Conservation (phyloP, 2,113 vertebrate genomes). For the Glaucidium brasilianum region DNA sequence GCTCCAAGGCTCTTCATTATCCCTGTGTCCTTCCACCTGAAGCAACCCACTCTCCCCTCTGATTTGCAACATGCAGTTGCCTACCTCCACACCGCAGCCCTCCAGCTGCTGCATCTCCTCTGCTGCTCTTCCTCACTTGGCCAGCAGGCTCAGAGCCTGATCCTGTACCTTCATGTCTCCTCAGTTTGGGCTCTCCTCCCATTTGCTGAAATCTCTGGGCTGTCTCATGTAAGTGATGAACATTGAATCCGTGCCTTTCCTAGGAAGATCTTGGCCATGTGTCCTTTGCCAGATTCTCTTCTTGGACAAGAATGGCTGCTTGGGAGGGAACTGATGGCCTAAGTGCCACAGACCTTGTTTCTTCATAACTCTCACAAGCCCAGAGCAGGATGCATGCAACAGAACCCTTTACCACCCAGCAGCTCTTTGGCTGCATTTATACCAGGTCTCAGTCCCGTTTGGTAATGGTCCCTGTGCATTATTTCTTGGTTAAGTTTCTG, state of each 20-base stretch:
- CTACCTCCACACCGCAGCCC: not conserved
- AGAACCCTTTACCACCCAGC: not conserved
- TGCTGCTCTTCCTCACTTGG: not conserved
- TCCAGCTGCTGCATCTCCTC: not conserved
- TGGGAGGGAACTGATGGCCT: not conserved
- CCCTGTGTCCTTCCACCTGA: not conserved
- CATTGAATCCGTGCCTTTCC: not conserved
- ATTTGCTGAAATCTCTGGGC: not conserved
- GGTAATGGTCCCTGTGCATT: not conserved
- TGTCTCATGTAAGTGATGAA: not conserved
- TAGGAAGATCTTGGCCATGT: not conserved
- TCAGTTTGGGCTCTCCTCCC: not conserved
- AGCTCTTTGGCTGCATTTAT: not conserved
- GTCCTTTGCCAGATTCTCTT: not conserved
- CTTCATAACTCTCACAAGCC: not conserved
- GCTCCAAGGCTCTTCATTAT: not conserved
- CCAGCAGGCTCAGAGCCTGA: not conserved
- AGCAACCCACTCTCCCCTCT: not conserved
- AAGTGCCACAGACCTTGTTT: not conserved
- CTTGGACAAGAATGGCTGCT: not conserved
- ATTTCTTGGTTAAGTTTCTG: not conserved
- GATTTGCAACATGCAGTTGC: not conserved
- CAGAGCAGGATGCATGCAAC: not conserved
- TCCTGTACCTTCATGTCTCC: not conserved
- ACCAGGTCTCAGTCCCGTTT: not conserved